Conservation (phyloP, 1,140 invertebrate genomes). For the Colletes gigas region DNA sequence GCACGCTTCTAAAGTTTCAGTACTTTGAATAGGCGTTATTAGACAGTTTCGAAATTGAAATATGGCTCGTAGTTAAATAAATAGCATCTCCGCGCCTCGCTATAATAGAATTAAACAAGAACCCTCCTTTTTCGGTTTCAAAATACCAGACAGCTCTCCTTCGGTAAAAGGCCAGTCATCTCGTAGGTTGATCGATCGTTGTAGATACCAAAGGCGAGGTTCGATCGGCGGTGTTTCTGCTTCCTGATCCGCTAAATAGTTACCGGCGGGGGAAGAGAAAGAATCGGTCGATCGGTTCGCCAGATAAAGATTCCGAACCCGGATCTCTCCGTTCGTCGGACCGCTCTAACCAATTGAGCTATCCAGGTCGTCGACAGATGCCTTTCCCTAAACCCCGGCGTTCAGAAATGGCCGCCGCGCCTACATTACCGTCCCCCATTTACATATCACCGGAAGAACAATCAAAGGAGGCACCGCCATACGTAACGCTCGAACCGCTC, state of each 20-base stretch:
- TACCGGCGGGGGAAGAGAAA: neutral
- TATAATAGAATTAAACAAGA: too few relatives aligned
- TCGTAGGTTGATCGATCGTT: too few relatives aligned
- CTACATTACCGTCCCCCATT: conserved; percentile 2
- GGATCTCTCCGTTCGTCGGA: neutral
- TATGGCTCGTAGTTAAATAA: too few relatives aligned
- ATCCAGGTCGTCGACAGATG: conserved; percentile 25
- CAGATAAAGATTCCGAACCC: conserved; percentile 22
- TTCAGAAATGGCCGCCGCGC: conserved; percentile 12
- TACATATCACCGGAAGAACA: conserved; percentile 11
- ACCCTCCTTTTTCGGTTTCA: too few relatives aligned
- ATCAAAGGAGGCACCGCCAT: neutral
- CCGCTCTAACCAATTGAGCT: conserved; percentile 15
- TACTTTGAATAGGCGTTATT: too few relatives aligned
- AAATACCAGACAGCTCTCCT: too few relatives aligned
- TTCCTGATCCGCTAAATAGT: neutral
- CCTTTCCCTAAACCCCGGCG: conserved; percentile 9
- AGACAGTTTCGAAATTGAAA: too few relatives aligned
- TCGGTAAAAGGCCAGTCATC: too few relatives aligned
- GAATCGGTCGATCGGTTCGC: conserved; percentile 4
- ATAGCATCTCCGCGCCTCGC: too few relatives aligned
- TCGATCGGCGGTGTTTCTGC: too few relatives aligned
- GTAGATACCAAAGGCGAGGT: too few relatives aligned
- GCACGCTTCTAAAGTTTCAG: too few relatives aligned
- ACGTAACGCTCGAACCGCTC: neutral